Base-by-base conservation (phyloP, 2,888 invertebrate genomes). In the Mimumesa dahlbomi region DNA sequence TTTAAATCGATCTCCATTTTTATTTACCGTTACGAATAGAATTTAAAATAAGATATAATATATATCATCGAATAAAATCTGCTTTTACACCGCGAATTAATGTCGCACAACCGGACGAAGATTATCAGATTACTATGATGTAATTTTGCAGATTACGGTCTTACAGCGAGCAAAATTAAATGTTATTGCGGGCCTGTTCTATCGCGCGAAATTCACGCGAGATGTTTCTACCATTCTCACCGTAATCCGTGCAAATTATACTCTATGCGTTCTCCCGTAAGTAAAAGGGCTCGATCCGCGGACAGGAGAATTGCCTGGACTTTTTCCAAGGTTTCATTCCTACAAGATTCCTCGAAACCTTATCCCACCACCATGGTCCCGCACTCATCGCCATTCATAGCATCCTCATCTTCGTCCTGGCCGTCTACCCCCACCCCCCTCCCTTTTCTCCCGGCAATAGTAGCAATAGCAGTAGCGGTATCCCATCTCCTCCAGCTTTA, bases 401-500 rank as follows among this genome's bases (percentile, higher is more conserved):
- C 59, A 22, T 70, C 54, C 81, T 54, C 74, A 46, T 73, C 67
- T 62, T 63, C 48, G 40, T 42, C 45, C 58, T 29, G 42, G 18
- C n/a, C n/a, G n/a, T n/a, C n/a, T n/a, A n/a, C n/a, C n/a, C n/a
- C n/a, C n/a, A n/a, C n/a, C n/a, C n/a, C 38, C 42, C 18, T 16
- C 5, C 21, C 42, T 40, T n/a, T 46, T 25, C 38, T 50, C n/a
- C 46, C 42, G 34, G 59, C 64, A 65, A 73, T 61, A 70, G 64
- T 75, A 16, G 58, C 68, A 63, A 66, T 59, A 63, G 76, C 78
- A 62, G 64, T 58, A 73, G 34, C 61, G 13, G 43, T 57, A 66
- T 73, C 68, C 76, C 73, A 70, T 74, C 61, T 74, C 49, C 65
- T 45, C 38, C 43, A 63, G 68, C 75, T 73, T 81, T 81, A 72